Percentiles rank a stretch among this genome's conserved stretches.
Conservation (phyloP, 2,113 vertebrate species). For the Fregetta grallaria region DNA sequence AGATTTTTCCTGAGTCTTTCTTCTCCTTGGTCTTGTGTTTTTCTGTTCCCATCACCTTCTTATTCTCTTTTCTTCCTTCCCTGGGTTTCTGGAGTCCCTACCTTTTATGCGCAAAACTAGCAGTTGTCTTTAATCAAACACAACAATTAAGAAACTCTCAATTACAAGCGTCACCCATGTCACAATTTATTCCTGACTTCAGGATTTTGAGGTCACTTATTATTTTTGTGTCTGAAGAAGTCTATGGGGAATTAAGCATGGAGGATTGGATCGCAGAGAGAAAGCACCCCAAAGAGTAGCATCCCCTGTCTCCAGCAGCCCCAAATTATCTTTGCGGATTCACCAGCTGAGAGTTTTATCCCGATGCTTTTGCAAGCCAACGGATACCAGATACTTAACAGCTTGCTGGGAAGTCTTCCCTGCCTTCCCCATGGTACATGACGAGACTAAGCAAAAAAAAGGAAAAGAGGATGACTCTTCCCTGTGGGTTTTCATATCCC, state of each 20-base stretch:
- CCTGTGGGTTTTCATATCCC: not conserved
- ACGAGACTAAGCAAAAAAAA: not conserved
- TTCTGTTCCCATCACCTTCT: not conserved
- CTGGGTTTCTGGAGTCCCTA: not conserved
- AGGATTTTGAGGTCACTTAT: not conserved
- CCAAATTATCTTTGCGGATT: fast-evolving
- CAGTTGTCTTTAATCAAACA: constrained; percentile 10
- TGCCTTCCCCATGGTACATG: not conserved
- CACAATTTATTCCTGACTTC: not conserved
- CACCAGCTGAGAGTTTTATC: not conserved
- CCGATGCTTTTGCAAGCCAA: not conserved
- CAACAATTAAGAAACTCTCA: constrained; percentile 17
- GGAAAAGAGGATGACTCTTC: not conserved
- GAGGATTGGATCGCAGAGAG: not conserved
- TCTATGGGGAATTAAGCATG: not conserved
- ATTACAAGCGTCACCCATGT: not conserved
- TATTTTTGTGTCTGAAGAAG: not conserved
- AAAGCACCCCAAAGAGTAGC: not conserved
- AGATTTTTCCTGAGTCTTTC: not conserved
- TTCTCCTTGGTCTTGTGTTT: not conserved
- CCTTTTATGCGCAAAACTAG: not conserved
- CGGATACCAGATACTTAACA: not conserved
- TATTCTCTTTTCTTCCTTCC: not conserved
- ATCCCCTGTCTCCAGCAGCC: not conserved
- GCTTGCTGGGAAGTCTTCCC: not conserved